Evolutionary conservation across 2,888 invertebrate genomes (phyloP).

Genomic region (Cheilosia variabilis): DNA sequence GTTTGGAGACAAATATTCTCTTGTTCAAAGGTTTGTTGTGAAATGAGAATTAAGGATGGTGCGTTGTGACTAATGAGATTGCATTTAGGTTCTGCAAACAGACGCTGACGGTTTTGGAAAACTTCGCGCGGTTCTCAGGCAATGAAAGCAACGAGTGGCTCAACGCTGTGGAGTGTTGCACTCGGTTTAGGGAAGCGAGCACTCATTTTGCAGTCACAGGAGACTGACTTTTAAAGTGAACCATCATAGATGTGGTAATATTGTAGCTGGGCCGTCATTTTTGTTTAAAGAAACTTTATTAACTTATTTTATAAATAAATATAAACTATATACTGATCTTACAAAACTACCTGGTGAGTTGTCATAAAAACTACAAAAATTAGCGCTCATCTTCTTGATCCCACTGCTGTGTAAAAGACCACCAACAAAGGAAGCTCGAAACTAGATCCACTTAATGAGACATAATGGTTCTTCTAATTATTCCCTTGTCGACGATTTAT

Average conservation of each 20-base stretch:
- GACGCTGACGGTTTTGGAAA: slow-evolving; percentile 77
- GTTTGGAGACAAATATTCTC: slow-evolving; percentile 18
- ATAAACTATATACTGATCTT: slow-evolving; percentile 15
- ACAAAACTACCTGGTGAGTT: slow-evolving; percentile 5
- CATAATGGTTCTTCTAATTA: background rate
- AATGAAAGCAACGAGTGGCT: slow-evolving; percentile 79
- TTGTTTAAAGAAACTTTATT: slow-evolving; percentile 32
- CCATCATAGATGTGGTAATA: too few relatives aligned
- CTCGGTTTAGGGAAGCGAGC: slow-evolving; percentile 67
- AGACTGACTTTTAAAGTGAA: too few relatives aligned
- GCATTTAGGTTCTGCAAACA: slow-evolving; percentile 78
- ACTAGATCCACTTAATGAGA: too few relatives aligned
- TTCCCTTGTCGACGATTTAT: slow-evolving; percentile 52
- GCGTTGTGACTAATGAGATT: background rate
- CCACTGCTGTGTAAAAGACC: background rate
- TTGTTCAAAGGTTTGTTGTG: slow-evolving; percentile 36
- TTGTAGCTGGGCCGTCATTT: too few relatives aligned
- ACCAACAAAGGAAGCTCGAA: background rate
- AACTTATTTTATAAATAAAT: slow-evolving; percentile 32
- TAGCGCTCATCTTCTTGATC: slow-evolving; percentile 8
- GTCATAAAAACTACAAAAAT: slow-evolving; percentile 1
- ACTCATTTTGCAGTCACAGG: background rate
- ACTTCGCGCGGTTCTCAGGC: slow-evolving; percentile 77
- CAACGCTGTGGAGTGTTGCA: slow-evolving; percentile 76
- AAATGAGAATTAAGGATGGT: background rate